Evolutionary conservation across 2,888 invertebrate genomes (phyloP), one percentile per base, ranked within the genome.

Genomic region (Villa cingulata): DNA sequence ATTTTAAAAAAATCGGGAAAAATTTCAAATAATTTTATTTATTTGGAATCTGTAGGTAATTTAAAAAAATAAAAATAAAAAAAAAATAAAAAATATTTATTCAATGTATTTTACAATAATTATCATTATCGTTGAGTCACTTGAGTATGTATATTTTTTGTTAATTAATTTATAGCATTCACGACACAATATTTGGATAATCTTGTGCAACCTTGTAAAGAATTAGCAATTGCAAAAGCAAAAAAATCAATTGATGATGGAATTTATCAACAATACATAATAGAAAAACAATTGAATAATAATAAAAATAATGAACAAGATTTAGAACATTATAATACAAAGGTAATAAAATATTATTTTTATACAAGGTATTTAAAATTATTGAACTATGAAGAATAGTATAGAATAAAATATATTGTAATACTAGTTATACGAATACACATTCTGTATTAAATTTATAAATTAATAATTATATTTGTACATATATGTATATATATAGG

Each of bases 221-320:
- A 75, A 3, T 61, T 82, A 48, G 76, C 82, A 41, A 73, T 77
- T 49, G 71, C 74, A 44, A 83, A 82, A 65, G 83, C 83, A 2
- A 81, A 81, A 62, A 63, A 70, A 44, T 69, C 77, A 16, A 80
- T 87, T 0, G 80, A 80, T 42, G 79, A 76, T 53, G 87, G 87
- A 3, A 74, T 75, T 56, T 88, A 83, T 68, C 86, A 87, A 59
- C 80, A 85, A 59, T 78, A 77, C 59, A 71, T 81, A 57, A 74
- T 79, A 3, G 83, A 85, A 48, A 78, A 76, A 56, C 81, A 81
- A 61, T 59, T 82, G 4, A 72, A 58, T 0, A 54, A 55, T 6
- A 53, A 48, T 20, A 51, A 45, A 9, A 48, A 16, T 16, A 43
- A 51, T 10, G 43, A 40, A 1, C 53, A 54, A 16, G 61, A 70